Conservation (phyloP, 2,113 vertebrate genomes). For the Polyodon spathula region DNA sequence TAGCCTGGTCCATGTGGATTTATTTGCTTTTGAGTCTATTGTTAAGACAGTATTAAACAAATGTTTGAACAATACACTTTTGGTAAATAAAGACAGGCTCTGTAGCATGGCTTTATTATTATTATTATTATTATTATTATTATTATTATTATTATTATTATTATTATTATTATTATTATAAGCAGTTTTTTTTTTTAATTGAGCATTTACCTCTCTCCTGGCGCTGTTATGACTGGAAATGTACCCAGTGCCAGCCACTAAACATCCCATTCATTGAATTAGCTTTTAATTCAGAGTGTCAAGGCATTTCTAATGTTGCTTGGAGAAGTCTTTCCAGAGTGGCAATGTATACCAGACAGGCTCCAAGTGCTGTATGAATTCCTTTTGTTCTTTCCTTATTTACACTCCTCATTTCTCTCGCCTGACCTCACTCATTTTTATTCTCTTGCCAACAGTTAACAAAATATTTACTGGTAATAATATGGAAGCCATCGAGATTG, state of each 20-base stretch:
- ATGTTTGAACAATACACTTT: no score
- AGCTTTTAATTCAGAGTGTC: neutral
- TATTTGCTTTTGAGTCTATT: no score
- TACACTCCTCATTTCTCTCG: constrained; percentile 57
- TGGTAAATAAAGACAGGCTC: no score
- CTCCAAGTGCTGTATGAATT: constrained; percentile 31
- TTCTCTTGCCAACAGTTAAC: constrained; percentile 49
- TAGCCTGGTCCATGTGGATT: no score
- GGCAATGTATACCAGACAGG: constrained; percentile 46
- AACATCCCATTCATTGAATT: neutral
- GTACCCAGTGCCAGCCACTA: no score
- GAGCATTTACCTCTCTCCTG: neutral
- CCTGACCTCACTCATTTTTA: constrained; percentile 6
- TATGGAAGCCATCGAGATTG: constrained; percentile 48
- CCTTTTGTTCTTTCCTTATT: constrained; percentile 36
- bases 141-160: neutral
- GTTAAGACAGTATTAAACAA: no score
- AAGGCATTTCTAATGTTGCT: neutral
- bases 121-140: no score
- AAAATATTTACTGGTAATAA: constrained; percentile 56
- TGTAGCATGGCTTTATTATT: no score
- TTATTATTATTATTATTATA: neutral
- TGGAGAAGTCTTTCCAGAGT: neutral
- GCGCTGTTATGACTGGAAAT: neutral
- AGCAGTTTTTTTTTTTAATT: neutral